phyloP scores from a whole-genome alignment of 2,888 invertebrate species.

The Gryllus longicercus region DNA sequence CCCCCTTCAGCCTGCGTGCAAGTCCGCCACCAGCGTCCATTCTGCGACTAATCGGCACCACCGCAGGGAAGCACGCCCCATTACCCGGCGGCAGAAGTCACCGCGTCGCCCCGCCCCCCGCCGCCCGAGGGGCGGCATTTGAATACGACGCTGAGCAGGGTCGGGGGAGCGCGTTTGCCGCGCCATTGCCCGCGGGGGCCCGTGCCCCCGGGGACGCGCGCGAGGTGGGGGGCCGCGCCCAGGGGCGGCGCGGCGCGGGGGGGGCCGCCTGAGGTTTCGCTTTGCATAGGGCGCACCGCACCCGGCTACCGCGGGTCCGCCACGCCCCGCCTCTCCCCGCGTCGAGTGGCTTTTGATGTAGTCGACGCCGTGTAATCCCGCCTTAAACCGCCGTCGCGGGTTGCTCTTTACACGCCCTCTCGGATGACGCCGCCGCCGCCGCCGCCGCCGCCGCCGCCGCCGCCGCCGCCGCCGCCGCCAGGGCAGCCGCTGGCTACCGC shows the following conservation, averaged over 20 bases:
- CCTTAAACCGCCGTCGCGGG: neutral
- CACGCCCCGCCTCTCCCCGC: neutral
- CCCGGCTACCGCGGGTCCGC: neutral
- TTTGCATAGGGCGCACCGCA: neutral
- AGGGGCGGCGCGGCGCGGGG: neutral
- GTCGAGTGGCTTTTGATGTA: constrained; percentile 1
- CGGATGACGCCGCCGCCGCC: neutral
- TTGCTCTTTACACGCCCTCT: neutral
- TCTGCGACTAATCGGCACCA: neutral
- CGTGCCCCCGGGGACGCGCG: neutral
- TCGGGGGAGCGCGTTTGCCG: neutral
- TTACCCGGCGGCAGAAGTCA: neutral
- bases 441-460: neutral
- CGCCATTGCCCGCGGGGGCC: neutral
- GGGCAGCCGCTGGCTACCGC: neutral
- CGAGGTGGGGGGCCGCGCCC: neutral
- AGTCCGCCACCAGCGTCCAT: no score
- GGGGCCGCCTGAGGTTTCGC: neutral
- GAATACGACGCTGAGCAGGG: neutral
- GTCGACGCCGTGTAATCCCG: neutral
- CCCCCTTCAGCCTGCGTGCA: no score
- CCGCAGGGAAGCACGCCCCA: constrained; percentile 17
- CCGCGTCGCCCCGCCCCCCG: neutral
- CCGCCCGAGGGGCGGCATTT: neutral
- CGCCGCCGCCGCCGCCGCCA: neutral